Conservation (phyloP, 2,113 vertebrate genomes). For the Calcarius ornatus region DNA sequence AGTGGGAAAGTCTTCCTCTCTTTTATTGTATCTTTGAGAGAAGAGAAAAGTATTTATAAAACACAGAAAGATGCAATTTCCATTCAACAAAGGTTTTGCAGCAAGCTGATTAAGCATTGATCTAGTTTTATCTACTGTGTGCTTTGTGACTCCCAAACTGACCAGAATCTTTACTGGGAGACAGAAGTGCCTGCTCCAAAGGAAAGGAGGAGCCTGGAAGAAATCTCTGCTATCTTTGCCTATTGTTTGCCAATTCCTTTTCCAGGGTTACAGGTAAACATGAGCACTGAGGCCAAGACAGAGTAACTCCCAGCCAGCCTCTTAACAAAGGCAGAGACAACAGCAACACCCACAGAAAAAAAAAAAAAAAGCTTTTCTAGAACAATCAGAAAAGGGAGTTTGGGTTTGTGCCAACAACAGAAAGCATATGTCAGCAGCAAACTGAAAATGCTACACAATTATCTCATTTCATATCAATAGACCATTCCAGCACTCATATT, state of each 20-base stretch:
- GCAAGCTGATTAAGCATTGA: not conserved
- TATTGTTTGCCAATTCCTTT: not conserved
- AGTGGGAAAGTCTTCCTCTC: slow-evolving; percentile 89
- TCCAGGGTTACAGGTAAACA: not conserved
- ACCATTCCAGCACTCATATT: not conserved
- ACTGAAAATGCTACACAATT: not conserved
- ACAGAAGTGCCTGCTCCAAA: not conserved
- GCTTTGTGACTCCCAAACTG: not conserved
- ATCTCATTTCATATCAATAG: not conserved
- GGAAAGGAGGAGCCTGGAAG: not conserved
- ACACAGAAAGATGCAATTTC: not conserved
- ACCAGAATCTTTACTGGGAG: not conserved
- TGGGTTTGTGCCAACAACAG: not conserved
- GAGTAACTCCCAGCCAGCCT: not conserved
- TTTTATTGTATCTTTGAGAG: slow-evolving; percentile 92
- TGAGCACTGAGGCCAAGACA: not conserved
- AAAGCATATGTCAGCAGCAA: not conserved
- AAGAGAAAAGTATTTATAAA: slow-evolving; percentile 27
- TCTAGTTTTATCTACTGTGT: not conserved
- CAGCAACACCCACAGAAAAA: not conserved
- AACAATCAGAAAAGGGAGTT: not conserved
- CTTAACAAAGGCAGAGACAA: not conserved
- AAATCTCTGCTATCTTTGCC: not conserved
- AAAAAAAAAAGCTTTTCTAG: not conserved
- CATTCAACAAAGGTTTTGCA: not conserved